phyloP scores from a whole-genome alignment of 2,113 vertebrate species.

The Ranitomeya variabilis region DNA sequence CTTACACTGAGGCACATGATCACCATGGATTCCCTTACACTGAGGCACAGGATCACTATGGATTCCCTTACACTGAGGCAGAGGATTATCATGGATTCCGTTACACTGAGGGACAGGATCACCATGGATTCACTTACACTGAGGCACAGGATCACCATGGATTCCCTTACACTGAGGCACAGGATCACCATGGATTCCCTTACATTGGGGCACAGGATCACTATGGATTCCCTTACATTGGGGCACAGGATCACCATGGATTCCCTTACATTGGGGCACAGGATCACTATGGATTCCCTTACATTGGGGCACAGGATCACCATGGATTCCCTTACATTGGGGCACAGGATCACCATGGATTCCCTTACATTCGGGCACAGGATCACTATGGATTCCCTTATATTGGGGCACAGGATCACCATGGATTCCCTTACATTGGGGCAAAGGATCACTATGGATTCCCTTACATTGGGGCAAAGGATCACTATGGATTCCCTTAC shows the following conservation, averaged over 20 bases:
- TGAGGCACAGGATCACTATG: not conserved
- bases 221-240: not conserved
- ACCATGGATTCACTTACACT: not conserved
- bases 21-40: not conserved
- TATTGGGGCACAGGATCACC: not conserved
- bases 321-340: not conserved
- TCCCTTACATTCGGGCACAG: not conserved
- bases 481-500: not conserved
- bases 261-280: not conserved
- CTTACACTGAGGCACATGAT: not conserved
- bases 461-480: not conserved
- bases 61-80: not conserved
- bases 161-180: not conserved
- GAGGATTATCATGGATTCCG: not conserved
- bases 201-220: not conserved
- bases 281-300: not conserved
- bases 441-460: not conserved
- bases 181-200: not conserved
- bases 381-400: not conserved
- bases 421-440: not conserved
- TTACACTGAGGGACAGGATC: not conserved
- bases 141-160: not conserved
- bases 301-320: not conserved
- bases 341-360: not conserved
- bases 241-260: not conserved